Evolutionary conservation across 2,888 invertebrate species (phyloP), one percentile per base, ranked within the genome.

Genomic region (Smittia sp.): DNA sequence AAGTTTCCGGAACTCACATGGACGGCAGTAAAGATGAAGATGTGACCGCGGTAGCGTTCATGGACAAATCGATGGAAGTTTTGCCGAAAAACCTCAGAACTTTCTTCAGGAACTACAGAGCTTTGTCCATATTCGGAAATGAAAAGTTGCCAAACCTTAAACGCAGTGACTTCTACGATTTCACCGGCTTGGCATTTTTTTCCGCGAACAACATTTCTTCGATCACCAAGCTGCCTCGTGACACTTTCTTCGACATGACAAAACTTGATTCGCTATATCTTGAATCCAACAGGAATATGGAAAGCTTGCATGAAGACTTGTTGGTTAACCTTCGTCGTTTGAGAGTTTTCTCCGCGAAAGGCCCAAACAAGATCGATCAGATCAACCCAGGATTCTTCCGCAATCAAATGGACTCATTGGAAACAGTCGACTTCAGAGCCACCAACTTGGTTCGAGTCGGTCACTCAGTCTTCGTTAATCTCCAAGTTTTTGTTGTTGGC

Each of bases 331-430:
- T 46, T 3, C 11, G 46, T n/a, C 11, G 46, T 6, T 46, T 46
- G 11, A 7, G 11, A 46, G 46, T 46, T 46, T 46, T 46, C 46
- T 46, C 46, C 6, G 46, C 11, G 2, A 11, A 46, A 15, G 46
- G 46, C 11, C 46, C 46, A 13, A 46, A 46, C 46, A 46, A 46
- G 15, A 46, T 46, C 11, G 15, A 46, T 11, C 11, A 2, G n/a
- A 46, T 46, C 46, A 46, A n/a, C n/a, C 46, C n/a, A 6, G 46
- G 46, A 46, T 46, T 46, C 46, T 46, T 46, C 46, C n/a, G 15
- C n/a, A 11, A 11, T 46, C 46, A 46, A 46, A n/a, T n/a, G n/a
- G 4, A 46, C 3, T n/a, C 11, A n/a, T 46, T 46, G 15, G n/a
- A n/a, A n/a, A n/a, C 2, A n/a, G 46, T 46, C n/a, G 15, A 46